phyloP scores from a whole-genome alignment of 2,113 vertebrate genomes.

The Pseudorectes ferrugineus region DNA sequence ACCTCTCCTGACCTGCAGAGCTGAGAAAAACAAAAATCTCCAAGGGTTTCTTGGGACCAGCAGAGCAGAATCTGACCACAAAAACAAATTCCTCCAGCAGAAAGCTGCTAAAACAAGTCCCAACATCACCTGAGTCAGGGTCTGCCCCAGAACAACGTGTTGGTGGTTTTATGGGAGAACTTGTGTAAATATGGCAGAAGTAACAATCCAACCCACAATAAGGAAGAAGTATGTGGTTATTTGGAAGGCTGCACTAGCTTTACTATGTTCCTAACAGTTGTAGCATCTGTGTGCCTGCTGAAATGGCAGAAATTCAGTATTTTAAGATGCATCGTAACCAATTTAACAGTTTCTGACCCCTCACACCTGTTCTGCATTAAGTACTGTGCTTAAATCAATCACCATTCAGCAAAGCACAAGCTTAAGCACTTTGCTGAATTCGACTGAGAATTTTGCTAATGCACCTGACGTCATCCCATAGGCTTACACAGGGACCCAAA shows the following conservation, averaged over 20 bases:
- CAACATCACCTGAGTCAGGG: not conserved
- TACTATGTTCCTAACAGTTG: not conserved
- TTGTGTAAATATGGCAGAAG: not conserved
- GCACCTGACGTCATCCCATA: not conserved
- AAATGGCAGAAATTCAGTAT: not conserved
- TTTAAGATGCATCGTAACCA: constrained; percentile 17
- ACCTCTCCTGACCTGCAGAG: not conserved
- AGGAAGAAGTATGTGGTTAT: not conserved
- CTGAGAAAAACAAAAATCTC: not conserved
- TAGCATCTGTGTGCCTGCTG: not conserved
- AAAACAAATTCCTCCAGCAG: not conserved
- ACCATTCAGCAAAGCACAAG: not conserved
- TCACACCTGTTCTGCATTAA: not conserved
- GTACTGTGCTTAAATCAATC: not conserved
- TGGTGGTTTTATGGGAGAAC: not conserved
- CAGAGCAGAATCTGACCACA: not conserved
- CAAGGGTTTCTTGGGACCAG: not conserved
- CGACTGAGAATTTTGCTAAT: constrained; percentile 5
- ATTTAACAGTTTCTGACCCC: not conserved
- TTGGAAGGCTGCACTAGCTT: not conserved
- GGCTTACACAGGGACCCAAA: constrained; percentile 28
- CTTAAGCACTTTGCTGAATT: not conserved
- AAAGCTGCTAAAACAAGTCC: not conserved
- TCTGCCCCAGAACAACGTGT: not conserved
- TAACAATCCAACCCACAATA: not conserved